phyloP scores from a whole-genome alignment of 2,797 vertebrate genomes.

The Falco cherrug region DNA sequence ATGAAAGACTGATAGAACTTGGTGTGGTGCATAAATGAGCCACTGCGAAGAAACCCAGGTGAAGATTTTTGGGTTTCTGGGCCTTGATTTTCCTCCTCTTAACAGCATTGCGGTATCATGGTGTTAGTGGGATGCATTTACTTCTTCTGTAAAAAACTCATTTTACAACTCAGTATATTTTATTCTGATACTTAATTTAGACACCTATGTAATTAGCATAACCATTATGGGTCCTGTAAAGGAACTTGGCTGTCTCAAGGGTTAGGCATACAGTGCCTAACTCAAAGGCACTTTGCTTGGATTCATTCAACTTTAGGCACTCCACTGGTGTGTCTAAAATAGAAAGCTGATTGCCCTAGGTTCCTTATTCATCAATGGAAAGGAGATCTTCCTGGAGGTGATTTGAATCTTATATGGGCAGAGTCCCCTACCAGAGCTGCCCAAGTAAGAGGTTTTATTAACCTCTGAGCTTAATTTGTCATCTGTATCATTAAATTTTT shows the following conservation, averaged over 20 bases:
- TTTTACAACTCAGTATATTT: neutral
- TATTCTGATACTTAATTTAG: neutral
- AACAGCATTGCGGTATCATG: neutral
- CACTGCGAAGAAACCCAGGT: neutral
- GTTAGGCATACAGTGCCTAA: neutral
- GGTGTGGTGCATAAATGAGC: neutral
- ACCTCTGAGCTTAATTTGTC: neutral
- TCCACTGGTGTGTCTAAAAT: neutral
- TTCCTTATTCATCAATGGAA: neutral
- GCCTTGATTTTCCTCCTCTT: neutral
- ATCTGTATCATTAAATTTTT: neutral
- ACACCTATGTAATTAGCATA: neutral
- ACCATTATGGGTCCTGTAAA: neutral
- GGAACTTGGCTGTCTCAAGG: neutral
- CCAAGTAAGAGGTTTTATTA: neutral
- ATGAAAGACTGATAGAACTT: neutral
- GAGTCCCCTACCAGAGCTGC: neutral
- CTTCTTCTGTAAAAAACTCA: neutral
- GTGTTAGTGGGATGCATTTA: neutral
- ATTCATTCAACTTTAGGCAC: neutral
- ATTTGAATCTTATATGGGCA: neutral
- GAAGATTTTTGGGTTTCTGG: neutral
- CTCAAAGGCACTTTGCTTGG: neutral
- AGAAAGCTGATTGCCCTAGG: neutral
- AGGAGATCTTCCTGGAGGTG: neutral